Percentiles rank a stretch among this genome's conserved stretches.
Conservation (phyloP, 2,113 vertebrate species). For the Struthio camelus region DNA sequence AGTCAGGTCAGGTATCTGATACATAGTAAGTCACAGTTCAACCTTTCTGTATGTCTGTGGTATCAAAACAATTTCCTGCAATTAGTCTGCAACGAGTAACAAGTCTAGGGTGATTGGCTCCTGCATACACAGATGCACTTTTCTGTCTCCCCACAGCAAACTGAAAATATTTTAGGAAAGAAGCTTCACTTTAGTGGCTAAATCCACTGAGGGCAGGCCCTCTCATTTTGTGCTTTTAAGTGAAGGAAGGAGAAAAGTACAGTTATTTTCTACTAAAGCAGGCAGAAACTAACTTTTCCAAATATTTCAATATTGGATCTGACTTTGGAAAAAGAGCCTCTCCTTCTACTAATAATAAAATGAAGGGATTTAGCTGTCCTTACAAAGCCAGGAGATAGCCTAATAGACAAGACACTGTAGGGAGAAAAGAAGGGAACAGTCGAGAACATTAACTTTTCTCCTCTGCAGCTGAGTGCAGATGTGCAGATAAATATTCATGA, state of each 20-base stretch:
- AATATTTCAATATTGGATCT: not conserved
- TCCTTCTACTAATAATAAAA: not conserved
- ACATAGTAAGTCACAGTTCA: not conserved
- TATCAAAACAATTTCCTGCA: not conserved
- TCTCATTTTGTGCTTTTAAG: not conserved
- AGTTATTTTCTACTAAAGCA: not conserved
- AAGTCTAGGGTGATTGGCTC: not conserved
- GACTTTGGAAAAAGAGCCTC: not conserved
- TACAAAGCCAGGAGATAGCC: not conserved
- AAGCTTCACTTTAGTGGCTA: not conserved
- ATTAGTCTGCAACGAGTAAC: not conserved
- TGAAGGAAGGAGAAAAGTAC: not conserved
- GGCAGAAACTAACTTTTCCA: not conserved
- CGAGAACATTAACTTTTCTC: too few species aligned
- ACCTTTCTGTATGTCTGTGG: not conserved
- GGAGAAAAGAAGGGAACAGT: not conserved
- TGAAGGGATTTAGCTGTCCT: not conserved
- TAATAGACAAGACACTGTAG: not conserved
- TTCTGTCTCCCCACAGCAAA: not conserved
- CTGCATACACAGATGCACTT: not conserved
- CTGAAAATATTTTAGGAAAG: not conserved
- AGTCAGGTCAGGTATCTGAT: not conserved
- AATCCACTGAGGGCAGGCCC: not conserved
- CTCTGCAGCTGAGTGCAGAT: too few species aligned
- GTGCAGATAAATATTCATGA: too few species aligned